phyloP scores from a whole-genome alignment of 2,797 vertebrate genomes.

The Pteronotus mesoamericanus region DNA sequence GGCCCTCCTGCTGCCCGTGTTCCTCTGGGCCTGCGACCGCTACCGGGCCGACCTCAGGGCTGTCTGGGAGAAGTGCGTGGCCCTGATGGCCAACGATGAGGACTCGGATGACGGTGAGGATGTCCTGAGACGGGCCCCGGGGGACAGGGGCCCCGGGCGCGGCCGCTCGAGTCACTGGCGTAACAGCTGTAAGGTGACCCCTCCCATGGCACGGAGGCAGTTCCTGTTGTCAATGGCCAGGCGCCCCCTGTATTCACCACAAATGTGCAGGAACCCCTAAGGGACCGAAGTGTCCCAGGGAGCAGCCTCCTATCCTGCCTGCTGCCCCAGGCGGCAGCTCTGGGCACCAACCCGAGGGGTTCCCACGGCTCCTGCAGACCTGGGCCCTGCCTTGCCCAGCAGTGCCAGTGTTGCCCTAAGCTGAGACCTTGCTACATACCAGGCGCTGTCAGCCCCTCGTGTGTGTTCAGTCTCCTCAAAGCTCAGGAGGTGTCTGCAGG shows the following conservation, averaged over 20 bases:
- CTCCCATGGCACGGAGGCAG: neutral
- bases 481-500: neutral
- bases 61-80: constrained; percentile 93
- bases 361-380: neutral
- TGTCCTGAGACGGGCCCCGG: neutral
- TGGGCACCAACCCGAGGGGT: neutral
- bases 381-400: neutral
- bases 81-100: constrained; percentile 91
- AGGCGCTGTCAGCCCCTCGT: neutral
- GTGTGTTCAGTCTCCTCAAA: neutral
- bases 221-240: neutral
- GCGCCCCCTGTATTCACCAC: neutral
- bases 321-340: neutral
- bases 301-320: neutral
- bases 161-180: neutral
- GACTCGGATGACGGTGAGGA: constrained; percentile 90
- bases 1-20: constrained; percentile 91
- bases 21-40: constrained; percentile 94
- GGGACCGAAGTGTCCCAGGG: neutral
- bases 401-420: rapidly evolving
- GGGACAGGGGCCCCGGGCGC: neutral
- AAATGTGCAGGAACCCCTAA: neutral
- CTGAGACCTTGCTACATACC: neutral
- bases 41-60: constrained; percentile 91
- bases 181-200: neutral